Percentiles rank a stretch among this genome's conserved stretches.
Conservation (phyloP, 2,888 invertebrate species). For the Caenorhabditis parvicauda region DNA sequence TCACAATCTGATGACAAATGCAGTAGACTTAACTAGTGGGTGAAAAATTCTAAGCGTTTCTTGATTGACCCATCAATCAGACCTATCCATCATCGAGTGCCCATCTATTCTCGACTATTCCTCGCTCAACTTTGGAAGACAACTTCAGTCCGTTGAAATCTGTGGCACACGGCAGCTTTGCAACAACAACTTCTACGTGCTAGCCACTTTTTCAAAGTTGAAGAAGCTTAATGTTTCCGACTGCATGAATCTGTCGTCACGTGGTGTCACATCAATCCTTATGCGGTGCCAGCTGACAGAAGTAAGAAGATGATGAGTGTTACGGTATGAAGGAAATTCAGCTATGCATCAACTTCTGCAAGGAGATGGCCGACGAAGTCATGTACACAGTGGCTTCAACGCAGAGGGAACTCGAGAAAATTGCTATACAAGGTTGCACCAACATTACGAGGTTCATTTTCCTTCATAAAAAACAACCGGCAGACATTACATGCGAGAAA, state of each 20-base stretch:
- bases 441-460: conserved; percentile 20
- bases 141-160: conserved; percentile 17
- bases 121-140: conserved; percentile 11
- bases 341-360: conserved; percentile 22
- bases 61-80: too few species aligned
- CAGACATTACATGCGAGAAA: too few species aligned
- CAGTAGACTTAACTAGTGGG: too few species aligned
- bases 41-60: too few species aligned
- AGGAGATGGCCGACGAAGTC: conserved; percentile 24
- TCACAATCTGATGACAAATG: too few species aligned
- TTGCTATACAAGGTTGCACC: conserved; percentile 24
- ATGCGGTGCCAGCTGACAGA: conserved; percentile 22
- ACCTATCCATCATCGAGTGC: conserved; percentile 21
- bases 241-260: conserved; percentile 24
- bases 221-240: conserved; percentile 19
- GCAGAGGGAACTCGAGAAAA: conserved; percentile 15
- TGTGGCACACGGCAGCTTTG: conserved; percentile 23
- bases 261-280: conserved; percentile 16
- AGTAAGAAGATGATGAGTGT: conserved; percentile 2
- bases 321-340: neutral
- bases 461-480: neutral
- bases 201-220: conserved; percentile 11
- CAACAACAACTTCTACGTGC: conserved; percentile 14
- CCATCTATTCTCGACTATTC: conserved; percentile 24
- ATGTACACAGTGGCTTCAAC: conserved; percentile 26